phyloP scores from a whole-genome alignment of 2,888 invertebrate species.

The Tryphoninae sp. region DNA sequence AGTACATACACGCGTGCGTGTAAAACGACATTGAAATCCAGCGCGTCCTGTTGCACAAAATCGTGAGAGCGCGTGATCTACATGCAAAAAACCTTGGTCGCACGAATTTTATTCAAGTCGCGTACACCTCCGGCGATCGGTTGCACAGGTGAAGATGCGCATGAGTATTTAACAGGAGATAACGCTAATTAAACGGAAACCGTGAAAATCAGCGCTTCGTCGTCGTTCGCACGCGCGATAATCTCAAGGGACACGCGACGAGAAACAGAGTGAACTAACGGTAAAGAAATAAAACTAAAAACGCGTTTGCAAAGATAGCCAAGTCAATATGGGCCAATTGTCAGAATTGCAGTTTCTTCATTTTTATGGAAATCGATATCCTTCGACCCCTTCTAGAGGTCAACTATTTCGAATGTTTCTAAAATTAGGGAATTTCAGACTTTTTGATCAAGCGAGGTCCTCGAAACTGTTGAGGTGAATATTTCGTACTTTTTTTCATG shows the following conservation, averaged over 20 bases:
- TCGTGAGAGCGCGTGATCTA: slow-evolving; percentile 38
- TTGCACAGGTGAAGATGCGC: slow-evolving; percentile 57
- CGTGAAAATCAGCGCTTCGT: slow-evolving; percentile 67
- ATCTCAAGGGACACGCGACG: slow-evolving; percentile 47
- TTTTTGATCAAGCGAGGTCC: too few species aligned
- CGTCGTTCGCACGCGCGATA: slow-evolving; percentile 49
- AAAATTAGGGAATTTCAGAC: too few species aligned
- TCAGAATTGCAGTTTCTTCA: too few species aligned
- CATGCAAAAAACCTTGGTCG: slow-evolving; percentile 33
- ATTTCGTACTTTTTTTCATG: background rate
- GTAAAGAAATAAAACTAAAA: background rate
- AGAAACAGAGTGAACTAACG: slow-evolving; percentile 5
- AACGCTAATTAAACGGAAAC: slow-evolving; percentile 72
- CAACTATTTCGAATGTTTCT: background rate
- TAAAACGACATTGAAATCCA: slow-evolving; percentile 2
- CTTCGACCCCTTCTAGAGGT: too few species aligned
- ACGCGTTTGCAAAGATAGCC: background rate
- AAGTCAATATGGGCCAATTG: background rate
- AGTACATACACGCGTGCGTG: background rate
- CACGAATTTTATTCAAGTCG: slow-evolving; percentile 50
- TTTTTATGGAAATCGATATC: too few species aligned
- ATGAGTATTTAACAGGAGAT: slow-evolving; percentile 64
- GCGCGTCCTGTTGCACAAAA: slow-evolving; percentile 12
- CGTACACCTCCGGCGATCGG: slow-evolving; percentile 39
- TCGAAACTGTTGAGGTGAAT: too few species aligned